Evolutionary conservation across 23 tunicate genomes (phyloP).

Genomic region (Ascidia mentula): DNA sequence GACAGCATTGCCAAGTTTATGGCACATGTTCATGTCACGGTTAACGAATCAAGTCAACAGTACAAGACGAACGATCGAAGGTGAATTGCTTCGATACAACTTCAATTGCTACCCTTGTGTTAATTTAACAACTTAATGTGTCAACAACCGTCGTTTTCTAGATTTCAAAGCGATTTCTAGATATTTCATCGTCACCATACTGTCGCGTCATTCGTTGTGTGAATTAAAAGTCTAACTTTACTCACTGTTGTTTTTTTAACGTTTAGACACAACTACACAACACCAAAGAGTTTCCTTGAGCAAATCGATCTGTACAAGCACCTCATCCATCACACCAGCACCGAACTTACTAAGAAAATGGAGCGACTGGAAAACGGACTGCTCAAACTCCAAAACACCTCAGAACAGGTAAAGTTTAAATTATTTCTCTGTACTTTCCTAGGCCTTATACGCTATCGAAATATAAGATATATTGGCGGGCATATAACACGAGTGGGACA

Average conservation of each 20-base stretch:
- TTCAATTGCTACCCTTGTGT: too few relatives aligned
- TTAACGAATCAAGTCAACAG: slow-evolving; percentile 58
- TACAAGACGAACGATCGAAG: slow-evolving; percentile 76
- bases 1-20: slow-evolving; percentile 81
- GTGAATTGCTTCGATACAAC: too few relatives aligned
- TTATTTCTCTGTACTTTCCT: too few relatives aligned
- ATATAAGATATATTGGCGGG: too few relatives aligned
- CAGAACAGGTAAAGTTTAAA: slow-evolving; percentile 96
- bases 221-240: too few relatives aligned
- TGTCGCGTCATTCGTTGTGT: too few relatives aligned
- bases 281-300: slow-evolving; percentile 90
- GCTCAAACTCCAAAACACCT: slow-evolving; percentile 68
- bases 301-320: slow-evolving; percentile 86
- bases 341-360: slow-evolving; percentile 76
- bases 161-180: too few relatives aligned
- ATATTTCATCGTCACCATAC: too few relatives aligned
- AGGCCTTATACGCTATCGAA: too few relatives aligned
- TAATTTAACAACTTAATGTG: too few relatives aligned
- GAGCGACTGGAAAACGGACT: slow-evolving; percentile 86
- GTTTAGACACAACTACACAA: slow-evolving; percentile 80
- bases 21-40: slow-evolving; percentile 82
- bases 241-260: neutral
- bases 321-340: slow-evolving; percentile 57
- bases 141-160: too few relatives aligned
- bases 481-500: too few relatives aligned